Evolutionary conservation across 1,140 invertebrate species (phyloP), one percentile per base, ranked within the genome.

Genomic region (Cyclina sinensis): DNA sequence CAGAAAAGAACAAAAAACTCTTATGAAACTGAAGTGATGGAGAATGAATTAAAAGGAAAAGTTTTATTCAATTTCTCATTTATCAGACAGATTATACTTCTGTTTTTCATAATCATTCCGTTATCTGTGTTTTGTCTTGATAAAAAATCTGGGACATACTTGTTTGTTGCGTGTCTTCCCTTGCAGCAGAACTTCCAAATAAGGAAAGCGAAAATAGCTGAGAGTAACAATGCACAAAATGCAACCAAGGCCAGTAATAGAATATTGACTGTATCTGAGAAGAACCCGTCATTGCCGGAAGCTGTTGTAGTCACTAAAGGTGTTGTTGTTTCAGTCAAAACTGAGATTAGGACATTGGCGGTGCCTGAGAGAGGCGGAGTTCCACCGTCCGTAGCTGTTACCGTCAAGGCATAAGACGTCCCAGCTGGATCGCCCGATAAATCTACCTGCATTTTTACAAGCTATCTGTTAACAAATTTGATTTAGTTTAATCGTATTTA

Each of bases 301-400:
- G 78, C 16, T 21, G 37, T 37, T 14, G 37, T 37, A 24, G 62
- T 18, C 3, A 43, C 24, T 32, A 3, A 21, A 0, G 82, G 37
- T 27, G 82, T 74, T n/a, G 62, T 84, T 43, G 82, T 51, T 18
- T 35, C 30, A 0, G 57, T 21, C 18, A 84, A 18, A n/a, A 84
- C 39, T 16, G 68, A 70, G 18, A 84, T 70, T 7, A 84, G 18
- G 27, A 84, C 82, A 12, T 16, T 27, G 27, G 65, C 46, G 11
- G 82, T 84, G 24, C 14, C 62, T 16, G 62, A 84, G 0, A 37
- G 65, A 18, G 82, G 68, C 0, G 82, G 82, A 4, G 82, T 74
- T n/a, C 84, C 84, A n/a, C 73, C 70, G 32, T 86, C 84, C 5
- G 84, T 86, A 5, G 84, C 84, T n/a, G 84, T 86, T n/a, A 79